Evolutionary conservation across 2,113 vertebrate species (phyloP).

Genomic region (Orthonyx spaldingii): DNA sequence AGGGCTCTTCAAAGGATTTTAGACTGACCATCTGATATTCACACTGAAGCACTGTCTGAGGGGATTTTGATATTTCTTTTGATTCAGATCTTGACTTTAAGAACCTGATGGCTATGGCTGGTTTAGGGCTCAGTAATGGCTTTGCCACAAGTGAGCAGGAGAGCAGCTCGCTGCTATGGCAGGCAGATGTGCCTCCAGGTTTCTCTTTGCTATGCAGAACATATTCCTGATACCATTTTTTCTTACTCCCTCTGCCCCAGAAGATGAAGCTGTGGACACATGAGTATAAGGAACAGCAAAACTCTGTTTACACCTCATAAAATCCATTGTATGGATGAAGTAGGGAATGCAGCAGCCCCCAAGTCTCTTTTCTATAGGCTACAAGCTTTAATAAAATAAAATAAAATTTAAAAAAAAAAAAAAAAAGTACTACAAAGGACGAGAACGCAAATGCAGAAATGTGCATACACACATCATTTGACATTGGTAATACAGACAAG

Average conservation of each 20-base stretch:
- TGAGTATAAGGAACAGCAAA: neutral
- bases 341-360: neutral
- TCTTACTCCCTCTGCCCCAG: neutral
- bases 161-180: neutral
- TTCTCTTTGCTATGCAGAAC: neutral
- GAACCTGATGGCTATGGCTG: neutral
- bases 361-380: neutral
- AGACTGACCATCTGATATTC: conserved; percentile 22
- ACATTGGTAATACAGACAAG: neutral
- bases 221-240: neutral
- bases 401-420: neutral
- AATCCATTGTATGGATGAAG: neutral
- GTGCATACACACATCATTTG: neutral
- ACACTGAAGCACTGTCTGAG: neutral
- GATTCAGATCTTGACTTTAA: neutral
- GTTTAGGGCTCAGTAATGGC: neutral
- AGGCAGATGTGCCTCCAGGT: neutral
- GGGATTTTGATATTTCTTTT: conserved; percentile 23
- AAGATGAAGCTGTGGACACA: neutral
- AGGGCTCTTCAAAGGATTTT: conserved; percentile 35
- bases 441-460: neutral
- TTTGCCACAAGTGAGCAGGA: neutral
- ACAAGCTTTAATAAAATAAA: neutral
- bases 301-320: neutral
- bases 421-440: neutral